Evolutionary conservation across 1,140 invertebrate species (phyloP), one percentile per base, ranked within the genome.

Genomic region (Saccostrea cuccullata): DNA sequence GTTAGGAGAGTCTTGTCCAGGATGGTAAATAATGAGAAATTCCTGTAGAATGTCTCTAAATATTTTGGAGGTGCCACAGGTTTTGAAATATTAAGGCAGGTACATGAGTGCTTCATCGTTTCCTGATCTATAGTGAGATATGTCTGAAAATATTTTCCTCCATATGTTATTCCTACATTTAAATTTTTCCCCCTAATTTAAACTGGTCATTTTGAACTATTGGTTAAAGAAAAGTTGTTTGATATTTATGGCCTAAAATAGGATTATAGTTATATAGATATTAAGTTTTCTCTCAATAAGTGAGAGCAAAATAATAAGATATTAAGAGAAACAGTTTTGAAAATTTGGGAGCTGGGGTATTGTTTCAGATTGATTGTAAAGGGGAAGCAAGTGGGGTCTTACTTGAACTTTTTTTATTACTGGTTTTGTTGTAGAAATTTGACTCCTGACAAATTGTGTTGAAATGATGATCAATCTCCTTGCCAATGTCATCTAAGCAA

Each of bases 11-110:
- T 40, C 70, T 77, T 77, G 70, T 77, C 70, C 70, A 77, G 70
- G 70, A 77, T 36, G 70, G 70, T 77, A 77, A 77, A 77, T 77
- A 77, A 77, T 77, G 70, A 77, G 26, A 77, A 77, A 77, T 77
- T 77, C 70, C 70, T 77, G 70, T 36, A 77, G 70, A 77, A 77
- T 77, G 70, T 77, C 70, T 77, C 70, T 77, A 77, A 77, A 77
- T 77, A 77, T 77, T 77, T 77, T 77, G 70, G 70, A 77, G 26
- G 70, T 77, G 70, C 70, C 70, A 30, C 70, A 77, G 20, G 70
- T 77, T 77, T 36, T 77, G 70, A 77, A 77, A 77, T 77, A 77
- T 77, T 77, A 77, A 77, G 70, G 23, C 70, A 77, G 26, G 70
- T 77, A 77, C 26, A 36, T 47, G 47, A 47, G 47, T 47, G 47